Evolutionary conservation across 2,113 vertebrate species (phyloP), one percentile per base, ranked within the genome.

Genomic region (Muntiacus reevesi): DNA sequence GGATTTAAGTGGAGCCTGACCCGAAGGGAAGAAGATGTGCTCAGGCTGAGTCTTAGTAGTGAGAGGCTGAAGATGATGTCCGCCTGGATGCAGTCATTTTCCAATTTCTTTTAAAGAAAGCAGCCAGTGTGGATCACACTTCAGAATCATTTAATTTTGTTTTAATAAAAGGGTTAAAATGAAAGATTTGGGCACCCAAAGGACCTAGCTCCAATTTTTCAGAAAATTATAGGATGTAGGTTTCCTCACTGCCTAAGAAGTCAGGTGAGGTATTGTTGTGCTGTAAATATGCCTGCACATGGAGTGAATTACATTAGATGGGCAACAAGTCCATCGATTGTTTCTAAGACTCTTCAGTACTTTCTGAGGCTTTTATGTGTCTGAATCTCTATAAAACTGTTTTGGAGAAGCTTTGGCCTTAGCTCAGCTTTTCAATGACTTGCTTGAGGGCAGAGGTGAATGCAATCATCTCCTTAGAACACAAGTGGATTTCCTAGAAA

Each of bases 401-500:
- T 97, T 84, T 95, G 54, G 67, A 92, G 50, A 86, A 67, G 36
- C 64, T 96, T 84, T 96, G 89, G 81, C 59, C 28, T 92, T 79
- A 55, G 87, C 47, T 95, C 91, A 81, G 85, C 57, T 87, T 97
- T 92, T 95, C 92, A n/a, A 16, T 36, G 89, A 90, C 74, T 92
- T 88, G 47, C 74, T 81, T 47, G 2, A 55, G 76, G 95, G 79
- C 87, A 71, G 28, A 94, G 91, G 79, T 95, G 45, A 43, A 96
- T 57, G 87, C 59, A 62, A 78, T 98, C 62, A 15, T 98, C 95
- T 98, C 98, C 98, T 95, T 89, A 97, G 98, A 98, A 98, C 0
- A 27, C 88, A 92, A 95, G 59, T 98, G 64, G 25, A 97, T 93
- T 98, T 97, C 96, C 96, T 98, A 98, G 98, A 98, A 98, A 98